Conservation (phyloP, 2,888 invertebrate genomes). For the Lithosia quadra region DNA sequence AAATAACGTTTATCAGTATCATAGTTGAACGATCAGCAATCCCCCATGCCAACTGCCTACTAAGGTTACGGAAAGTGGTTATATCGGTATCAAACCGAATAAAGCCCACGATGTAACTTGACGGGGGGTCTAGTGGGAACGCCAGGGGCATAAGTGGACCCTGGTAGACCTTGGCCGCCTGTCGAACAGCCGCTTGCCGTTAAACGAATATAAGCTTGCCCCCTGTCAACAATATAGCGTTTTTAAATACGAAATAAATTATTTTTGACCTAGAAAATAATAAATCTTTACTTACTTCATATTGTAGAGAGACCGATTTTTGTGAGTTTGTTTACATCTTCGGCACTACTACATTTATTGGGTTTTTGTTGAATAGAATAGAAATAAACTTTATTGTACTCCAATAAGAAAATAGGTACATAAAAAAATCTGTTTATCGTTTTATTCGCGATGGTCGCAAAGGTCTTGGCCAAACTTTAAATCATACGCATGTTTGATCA, state of each 20-base stretch:
- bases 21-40: slow-evolving; percentile 1
- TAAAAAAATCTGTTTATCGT: too few relatives aligned
- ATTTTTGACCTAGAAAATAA: too few relatives aligned
- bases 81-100: not conserved
- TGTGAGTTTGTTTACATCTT: too few relatives aligned
- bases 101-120: not conserved
- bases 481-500: too few relatives aligned
- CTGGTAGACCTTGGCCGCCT: not conserved
- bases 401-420: too few relatives aligned
- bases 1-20: not conserved
- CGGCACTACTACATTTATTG: too few relatives aligned
- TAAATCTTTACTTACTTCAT: too few relatives aligned
- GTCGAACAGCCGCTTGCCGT: not conserved
- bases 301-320: too few relatives aligned
- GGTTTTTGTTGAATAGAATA: too few relatives aligned
- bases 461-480: too few relatives aligned
- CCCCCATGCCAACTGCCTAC: not conserved
- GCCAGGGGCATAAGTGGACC: not conserved
- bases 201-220: not conserved
- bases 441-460: too few relatives aligned
- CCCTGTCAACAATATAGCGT: not conserved
- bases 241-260: not conserved
- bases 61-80: not conserved
- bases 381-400: too few relatives aligned
- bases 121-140: not conserved